Percentiles rank a stretch among this genome's conserved stretches.
Conservation (phyloP, 2,888 invertebrate species). For the Stenotaenia linearis region DNA sequence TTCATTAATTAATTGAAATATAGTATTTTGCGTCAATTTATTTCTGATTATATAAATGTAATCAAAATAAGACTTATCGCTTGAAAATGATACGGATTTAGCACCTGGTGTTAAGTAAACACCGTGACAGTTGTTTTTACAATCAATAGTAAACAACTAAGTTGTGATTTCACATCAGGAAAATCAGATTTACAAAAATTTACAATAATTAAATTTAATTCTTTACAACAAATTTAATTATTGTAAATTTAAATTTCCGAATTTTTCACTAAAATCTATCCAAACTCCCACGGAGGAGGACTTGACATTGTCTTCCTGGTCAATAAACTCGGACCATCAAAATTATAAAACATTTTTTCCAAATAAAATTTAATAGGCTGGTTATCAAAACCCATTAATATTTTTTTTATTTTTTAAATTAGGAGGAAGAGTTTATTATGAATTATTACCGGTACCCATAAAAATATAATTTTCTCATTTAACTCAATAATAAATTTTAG, state of each 20-base stretch:
- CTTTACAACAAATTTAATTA: too few species aligned
- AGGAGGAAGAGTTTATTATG: not conserved
- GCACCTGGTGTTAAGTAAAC: not conserved
- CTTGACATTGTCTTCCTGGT: constrained; percentile 1
- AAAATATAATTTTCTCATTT: not conserved
- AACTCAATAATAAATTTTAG: too few species aligned
- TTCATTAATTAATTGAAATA: not conserved
- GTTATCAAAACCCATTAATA: not conserved
- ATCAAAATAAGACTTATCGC: not conserved
- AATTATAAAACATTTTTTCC: not conserved
- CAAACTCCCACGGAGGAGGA: not conserved
- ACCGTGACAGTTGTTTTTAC: not conserved
- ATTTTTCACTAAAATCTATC: not conserved
- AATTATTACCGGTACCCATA: too few species aligned
- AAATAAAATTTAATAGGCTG: not conserved
- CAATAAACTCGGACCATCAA: not conserved
- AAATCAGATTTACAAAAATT: too few species aligned
- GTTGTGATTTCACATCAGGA: not conserved
- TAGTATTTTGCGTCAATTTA: not conserved
- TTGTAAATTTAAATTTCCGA: too few species aligned
- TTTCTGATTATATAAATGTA: not conserved
- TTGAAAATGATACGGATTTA: not conserved
- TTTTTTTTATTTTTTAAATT: not conserved
- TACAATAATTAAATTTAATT: not conserved
- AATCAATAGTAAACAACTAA: not conserved